phyloP scores from a whole-genome alignment of 2,888 invertebrate species.

The Eutolmus rufibarbis region DNA sequence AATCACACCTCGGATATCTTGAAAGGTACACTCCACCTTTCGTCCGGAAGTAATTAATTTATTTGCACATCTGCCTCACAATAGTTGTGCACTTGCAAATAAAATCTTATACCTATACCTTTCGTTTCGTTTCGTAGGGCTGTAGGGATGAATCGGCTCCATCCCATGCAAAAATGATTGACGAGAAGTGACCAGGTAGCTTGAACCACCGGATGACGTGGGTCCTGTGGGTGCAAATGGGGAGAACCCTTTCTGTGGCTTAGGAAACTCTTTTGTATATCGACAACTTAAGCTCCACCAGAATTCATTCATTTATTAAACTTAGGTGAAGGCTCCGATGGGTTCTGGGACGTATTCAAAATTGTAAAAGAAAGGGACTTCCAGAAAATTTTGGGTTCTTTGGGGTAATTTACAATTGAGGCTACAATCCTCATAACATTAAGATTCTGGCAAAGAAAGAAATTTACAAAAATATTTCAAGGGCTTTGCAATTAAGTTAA shows the following conservation, averaged over 20 bases:
- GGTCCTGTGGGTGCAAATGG: not conserved
- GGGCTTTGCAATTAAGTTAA: slow-evolving; percentile 35
- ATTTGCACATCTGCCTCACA: not conserved
- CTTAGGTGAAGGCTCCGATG: not conserved
- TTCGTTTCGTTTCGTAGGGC: not conserved
- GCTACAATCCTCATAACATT: not conserved
- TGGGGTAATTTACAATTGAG: slow-evolving; percentile 28
- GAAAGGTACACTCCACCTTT: not conserved
- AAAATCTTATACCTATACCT: not conserved
- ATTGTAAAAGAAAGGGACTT: not conserved
- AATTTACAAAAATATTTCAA: slow-evolving; percentile 18
- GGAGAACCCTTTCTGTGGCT: not conserved
- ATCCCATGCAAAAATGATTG: not conserved
- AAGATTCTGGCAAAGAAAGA: slow-evolving; percentile 5
- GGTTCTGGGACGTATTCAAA: not conserved
- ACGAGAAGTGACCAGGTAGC: slow-evolving; percentile 22
- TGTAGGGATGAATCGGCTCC: not conserved
- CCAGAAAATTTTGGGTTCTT: not conserved
- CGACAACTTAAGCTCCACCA: not conserved
- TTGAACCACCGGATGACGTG: not conserved
- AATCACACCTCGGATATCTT: not conserved
- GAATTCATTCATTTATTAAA: slow-evolving; percentile 19
- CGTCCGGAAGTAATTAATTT: not conserved
- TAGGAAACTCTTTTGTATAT: slow-evolving; percentile 19
- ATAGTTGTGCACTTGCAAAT: not conserved